Base-by-base conservation (phyloP, 1,140 invertebrate genomes). In the Wasmannia auropunctata region DNA sequence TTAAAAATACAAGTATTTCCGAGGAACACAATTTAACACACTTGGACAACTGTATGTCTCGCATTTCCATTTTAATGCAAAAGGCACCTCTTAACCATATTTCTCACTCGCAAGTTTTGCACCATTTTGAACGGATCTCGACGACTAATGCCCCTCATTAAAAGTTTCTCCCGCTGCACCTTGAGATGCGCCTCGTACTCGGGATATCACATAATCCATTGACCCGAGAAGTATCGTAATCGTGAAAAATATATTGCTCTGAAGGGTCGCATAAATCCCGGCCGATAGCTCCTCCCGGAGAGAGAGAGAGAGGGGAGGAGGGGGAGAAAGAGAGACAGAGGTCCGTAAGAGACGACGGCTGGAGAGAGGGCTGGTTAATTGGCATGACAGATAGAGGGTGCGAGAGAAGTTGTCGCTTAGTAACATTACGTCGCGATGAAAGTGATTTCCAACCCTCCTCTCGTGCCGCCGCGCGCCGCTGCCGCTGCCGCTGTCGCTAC, bases 331-430 rank as follows among this genome's bases (percentile, higher is more conserved):
- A 72, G 49, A 86, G 46, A 74, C 34, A 85, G n/a, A 56, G 51
- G 46, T 11, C 28, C 5, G 70, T 87, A 85, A 85, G 86, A 70
- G 80, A 87, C 63, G 80, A 87, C 83, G 80, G 62, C 49, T 81
- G 51, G 77, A 85, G 86, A 92, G 89, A 92, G 89, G 90, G 86
- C 90, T 88, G 92, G 90, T 93, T 94, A 94, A 94, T 93, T 94
- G 93, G 92, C 92, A 92, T 93, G 93, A 93, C 93, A 92, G 93
- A 94, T 93, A 93, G 93, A 92, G 93, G 93, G 93, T 93, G 93
- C 92, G 93, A 93, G 92, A 93, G 91, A 91, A 92, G 91, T 94
- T 93, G 93, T 94, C 93, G 93, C 92, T 94, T 93, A 93, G 93
- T 94, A 92, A 93, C 93, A 94, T 94, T 93, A 93, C 93, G 93